A percentile compares a stretch with the other conserved stretches of the same genome.
Conservation (phyloP, 1,140 invertebrate species). For the Drosophila erecta region DNA sequence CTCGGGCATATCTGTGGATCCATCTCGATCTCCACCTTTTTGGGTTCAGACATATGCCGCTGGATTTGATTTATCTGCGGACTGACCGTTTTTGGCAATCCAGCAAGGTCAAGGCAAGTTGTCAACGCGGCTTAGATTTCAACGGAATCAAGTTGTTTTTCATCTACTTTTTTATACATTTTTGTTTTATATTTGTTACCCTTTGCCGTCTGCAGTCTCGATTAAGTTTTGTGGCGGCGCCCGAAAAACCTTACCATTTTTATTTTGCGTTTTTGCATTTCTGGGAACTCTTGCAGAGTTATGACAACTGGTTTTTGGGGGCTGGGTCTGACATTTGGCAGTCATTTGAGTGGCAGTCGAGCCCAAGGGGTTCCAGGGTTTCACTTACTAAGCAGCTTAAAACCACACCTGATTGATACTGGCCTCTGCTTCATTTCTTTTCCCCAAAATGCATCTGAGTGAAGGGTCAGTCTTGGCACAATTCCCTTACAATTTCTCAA, state of each 20-base stretch:
- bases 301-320: conserved; percentile 61
- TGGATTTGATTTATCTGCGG: conserved; percentile 67
- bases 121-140: conserved; percentile 75
- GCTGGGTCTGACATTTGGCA: conserved; percentile 38
- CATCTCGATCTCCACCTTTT: conserved; percentile 37
- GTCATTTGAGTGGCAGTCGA: conserved; percentile 48
- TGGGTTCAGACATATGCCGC: conserved; percentile 40
- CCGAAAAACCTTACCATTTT: conserved; percentile 47
- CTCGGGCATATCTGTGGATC: conserved; percentile 5
- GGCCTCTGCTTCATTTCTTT: conserved; percentile 12
- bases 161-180: conserved; percentile 9
- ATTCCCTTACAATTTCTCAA: conserved; percentile 16
- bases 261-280: conserved; percentile 58
- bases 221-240: conserved; percentile 64
- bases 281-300: conserved; percentile 64
- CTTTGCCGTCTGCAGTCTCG: conserved; percentile 75
- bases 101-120: conserved; percentile 75
- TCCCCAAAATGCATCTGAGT: conserved; percentile 3
- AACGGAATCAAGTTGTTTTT: conserved; percentile 52
- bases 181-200: conserved; percentile 4
- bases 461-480: conserved; percentile 26
- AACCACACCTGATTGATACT: conserved; percentile 68
- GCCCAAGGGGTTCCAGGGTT: conserved; percentile 61
- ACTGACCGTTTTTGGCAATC: conserved; percentile 71
- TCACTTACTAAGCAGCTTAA: conserved; percentile 78